A percentile compares a stretch with the other conserved stretches of the same genome.
phyloP scores from a whole-genome alignment of 2,888 invertebrate genomes.

The Deilephila porcellus region DNA sequence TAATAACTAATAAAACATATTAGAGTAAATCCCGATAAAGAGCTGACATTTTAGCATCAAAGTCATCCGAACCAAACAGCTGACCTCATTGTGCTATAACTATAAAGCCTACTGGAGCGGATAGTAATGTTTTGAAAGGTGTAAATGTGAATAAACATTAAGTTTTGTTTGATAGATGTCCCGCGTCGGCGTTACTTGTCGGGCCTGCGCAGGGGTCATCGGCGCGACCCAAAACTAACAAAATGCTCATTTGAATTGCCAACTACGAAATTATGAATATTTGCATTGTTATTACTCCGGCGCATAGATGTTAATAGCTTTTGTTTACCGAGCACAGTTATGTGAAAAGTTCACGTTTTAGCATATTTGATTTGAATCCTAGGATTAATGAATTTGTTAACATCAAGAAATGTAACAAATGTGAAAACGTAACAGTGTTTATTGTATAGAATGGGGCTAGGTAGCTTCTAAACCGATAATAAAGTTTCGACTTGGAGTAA shows the following conservation, averaged over 20 bases:
- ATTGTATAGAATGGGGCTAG: too few species aligned
- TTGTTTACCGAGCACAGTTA: neutral
- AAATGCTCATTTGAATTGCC: constrained; percentile 67
- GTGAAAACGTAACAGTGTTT: too few species aligned
- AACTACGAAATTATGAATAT: constrained; percentile 65
- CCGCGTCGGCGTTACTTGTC: constrained; percentile 38
- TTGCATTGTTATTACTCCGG: constrained; percentile 9
- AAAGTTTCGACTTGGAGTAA: too few species aligned
- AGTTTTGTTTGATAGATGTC: constrained; percentile 37
- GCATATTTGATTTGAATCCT: neutral
- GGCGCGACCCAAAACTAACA: constrained; percentile 58
- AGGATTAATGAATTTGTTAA: neutral
- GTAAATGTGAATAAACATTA: constrained; percentile 23
- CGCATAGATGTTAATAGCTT: neutral
- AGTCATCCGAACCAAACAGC: neutral
- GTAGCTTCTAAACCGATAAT: too few species aligned
- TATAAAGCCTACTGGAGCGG: neutral
- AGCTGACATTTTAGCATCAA: neutral
- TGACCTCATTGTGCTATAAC: neutral
- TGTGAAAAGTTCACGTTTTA: neutral
- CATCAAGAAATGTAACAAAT: too few species aligned
- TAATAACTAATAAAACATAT: too few species aligned
- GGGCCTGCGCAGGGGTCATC: constrained; percentile 45
- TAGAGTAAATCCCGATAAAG: too few species aligned
- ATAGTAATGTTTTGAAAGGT: neutral